Percentiles rank a stretch among this genome's conserved stretches.
Conservation (phyloP, 2,888 invertebrate species). For the Linyphia triangularis region DNA sequence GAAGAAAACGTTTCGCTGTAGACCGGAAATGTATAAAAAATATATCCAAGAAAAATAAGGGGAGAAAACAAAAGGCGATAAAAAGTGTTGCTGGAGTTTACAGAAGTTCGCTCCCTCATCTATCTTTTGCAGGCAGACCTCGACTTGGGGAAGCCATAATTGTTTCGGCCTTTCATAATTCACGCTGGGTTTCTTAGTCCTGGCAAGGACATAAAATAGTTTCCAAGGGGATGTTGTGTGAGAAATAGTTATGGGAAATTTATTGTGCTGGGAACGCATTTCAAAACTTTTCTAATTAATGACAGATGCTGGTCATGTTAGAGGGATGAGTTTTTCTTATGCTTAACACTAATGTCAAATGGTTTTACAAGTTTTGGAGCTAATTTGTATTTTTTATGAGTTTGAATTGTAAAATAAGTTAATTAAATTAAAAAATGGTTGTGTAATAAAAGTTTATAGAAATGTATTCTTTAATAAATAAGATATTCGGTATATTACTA, state of each 20-base stretch:
- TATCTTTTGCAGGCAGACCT: conserved; percentile 60
- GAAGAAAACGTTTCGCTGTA: conserved; percentile 66
- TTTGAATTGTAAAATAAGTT: too few relatives aligned
- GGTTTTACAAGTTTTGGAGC: too few relatives aligned
- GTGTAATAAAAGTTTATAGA: too few relatives aligned
- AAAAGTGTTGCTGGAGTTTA: conserved; percentile 73
- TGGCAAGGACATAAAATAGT: conserved; percentile 62
- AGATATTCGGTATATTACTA: too few relatives aligned
- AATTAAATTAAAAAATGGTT: too few relatives aligned
- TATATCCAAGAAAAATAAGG: conserved; percentile 38
- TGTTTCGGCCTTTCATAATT: conserved; percentile 73
- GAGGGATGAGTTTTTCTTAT: too few relatives aligned
- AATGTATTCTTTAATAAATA: too few relatives aligned
- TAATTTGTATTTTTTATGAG: too few relatives aligned
- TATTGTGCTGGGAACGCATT: conserved; percentile 16
- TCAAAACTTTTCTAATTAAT: neutral
- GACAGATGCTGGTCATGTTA: too few relatives aligned
- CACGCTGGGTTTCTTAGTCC: conserved; percentile 61
- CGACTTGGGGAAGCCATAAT: conserved; percentile 69
- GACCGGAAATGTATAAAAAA: conserved; percentile 67
- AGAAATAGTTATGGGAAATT: conserved; percentile 63
- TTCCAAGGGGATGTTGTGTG: conserved; percentile 20
- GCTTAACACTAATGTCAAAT: too few relatives aligned
- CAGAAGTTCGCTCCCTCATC: conserved; percentile 68
- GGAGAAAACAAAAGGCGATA: conserved; percentile 68